Conservation (phyloP, 1,140 invertebrate genomes). For the Zaprionus inermis region DNA sequence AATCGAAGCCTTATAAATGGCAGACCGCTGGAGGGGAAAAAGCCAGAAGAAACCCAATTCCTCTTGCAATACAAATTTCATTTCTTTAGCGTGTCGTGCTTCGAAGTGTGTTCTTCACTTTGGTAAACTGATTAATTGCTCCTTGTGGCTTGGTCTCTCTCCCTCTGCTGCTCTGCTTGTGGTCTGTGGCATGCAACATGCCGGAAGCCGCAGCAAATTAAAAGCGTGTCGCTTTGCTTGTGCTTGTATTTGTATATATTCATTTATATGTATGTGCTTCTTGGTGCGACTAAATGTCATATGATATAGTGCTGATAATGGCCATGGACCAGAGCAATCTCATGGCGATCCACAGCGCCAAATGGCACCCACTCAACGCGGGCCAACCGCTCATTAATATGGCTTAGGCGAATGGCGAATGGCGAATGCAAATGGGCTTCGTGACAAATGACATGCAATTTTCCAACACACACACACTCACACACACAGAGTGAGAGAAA, state of each 20-base stretch:
- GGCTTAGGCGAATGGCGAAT: conserved; percentile 70
- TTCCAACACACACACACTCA: conserved; percentile 41
- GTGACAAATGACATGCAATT: conserved; percentile 80
- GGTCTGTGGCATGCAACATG: conserved; percentile 14
- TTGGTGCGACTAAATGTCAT: not conserved
- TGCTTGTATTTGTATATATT: not conserved
- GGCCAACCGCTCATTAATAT: conserved; percentile 68
- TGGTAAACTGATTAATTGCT: conserved; percentile 75
- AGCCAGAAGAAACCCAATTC: not conserved
- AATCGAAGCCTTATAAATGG: conserved; percentile 77
- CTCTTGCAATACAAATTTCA: conserved; percentile 26
- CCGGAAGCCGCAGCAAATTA: conserved; percentile 10
- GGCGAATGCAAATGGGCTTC: conserved; percentile 60
- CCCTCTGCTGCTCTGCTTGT: conserved; percentile 4
- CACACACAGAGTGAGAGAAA: no score
- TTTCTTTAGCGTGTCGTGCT: conserved; percentile 17
- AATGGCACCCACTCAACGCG: conserved; percentile 14
- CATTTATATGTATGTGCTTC: not conserved
- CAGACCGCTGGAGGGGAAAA: conserved; percentile 32
- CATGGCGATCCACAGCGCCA: conserved; percentile 8
- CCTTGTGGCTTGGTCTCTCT: conserved; percentile 40
- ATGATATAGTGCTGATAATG: conserved; percentile 28
- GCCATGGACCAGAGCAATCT: not conserved
- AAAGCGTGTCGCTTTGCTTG: not conserved
- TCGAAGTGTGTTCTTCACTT: conserved; percentile 50